A percentile compares a stretch with the other conserved stretches of the same genome.
Conservation (phyloP, 1,140 invertebrate species). For the Drosophila nigromelanica region DNA sequence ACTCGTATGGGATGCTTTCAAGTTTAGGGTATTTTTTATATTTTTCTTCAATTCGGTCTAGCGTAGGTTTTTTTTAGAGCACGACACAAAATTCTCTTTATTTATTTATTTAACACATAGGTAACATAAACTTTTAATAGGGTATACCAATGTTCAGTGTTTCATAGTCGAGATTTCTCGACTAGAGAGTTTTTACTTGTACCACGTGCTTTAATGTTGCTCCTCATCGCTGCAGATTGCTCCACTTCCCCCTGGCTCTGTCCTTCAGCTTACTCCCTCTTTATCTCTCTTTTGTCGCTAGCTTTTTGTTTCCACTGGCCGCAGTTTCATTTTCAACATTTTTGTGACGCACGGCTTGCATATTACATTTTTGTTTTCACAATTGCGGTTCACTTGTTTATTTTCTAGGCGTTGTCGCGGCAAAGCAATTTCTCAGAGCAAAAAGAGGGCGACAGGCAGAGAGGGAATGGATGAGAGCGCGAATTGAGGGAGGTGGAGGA, state of each 20-base stretch:
- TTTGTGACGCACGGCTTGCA: slow-evolving; percentile 14
- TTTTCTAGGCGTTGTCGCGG: slow-evolving; percentile 42
- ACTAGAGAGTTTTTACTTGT: neutral
- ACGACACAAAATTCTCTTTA: neutral
- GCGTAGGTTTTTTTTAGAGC: too few species aligned
- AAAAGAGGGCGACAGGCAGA: neutral
- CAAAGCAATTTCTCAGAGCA: slow-evolving; percentile 38
- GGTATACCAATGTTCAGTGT: neutral
- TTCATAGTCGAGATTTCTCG: slow-evolving; percentile 2
- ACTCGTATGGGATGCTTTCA: too few species aligned
- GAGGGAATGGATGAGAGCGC: neutral
- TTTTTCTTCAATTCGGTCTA: too few species aligned
- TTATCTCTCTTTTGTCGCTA: neutral
- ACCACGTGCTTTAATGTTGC: too few species aligned
- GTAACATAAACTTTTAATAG: too few species aligned
- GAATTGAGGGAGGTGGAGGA: neutral
- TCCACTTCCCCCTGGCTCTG: neutral
- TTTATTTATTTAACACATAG: neutral
- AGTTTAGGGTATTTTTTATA: too few species aligned
- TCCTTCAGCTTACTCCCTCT: slow-evolving; percentile 11
- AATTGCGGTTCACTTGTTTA: slow-evolving; percentile 67
- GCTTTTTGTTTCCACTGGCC: slow-evolving; percentile 1
- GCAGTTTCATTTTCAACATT: slow-evolving; percentile 26
- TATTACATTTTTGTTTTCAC: slow-evolving; percentile 39
- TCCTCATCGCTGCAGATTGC: slow-evolving; percentile 1